Base-by-base conservation (phyloP, 2,113 vertebrate species). In the Dicerorhinus sumatrensis region DNA sequence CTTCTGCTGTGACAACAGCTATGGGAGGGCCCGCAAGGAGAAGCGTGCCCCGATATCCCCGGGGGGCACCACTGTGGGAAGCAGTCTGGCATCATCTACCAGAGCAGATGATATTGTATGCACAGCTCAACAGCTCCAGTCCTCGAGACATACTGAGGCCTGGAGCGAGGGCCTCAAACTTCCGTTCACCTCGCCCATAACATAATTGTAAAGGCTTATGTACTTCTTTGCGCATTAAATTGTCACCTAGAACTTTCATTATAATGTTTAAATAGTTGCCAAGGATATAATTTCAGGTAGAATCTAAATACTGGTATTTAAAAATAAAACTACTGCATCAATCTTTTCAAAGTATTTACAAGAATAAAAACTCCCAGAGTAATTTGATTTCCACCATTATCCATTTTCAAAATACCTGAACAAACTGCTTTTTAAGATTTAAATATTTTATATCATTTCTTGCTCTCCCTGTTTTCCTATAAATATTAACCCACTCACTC, bases 101-200 rank as follows among this genome's bases (percentile, higher is more conserved):
- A 11, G 2, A 16, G 18, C 0, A 16, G 11, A 27, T 9, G 27
- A 12, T 0, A 2, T 2, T 0, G 3, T 4, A 2, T 14, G 16
- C n/a, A 3, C 1, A 3, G 62, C 10, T 14, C 39, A 14, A 9
- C 63, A 33, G 23, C n/a, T 8, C 14, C 39, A 14, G 1, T 16
- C 9, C 17, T 4, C 5, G 42, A 4, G 12, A 5, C 3, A 3
- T 2, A 27, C 6, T 0, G 2, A 33, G 48, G 20, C 17, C 17
- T 4, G 3, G 18, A 73, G 7, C 23, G 63, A 73, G 2, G 3
- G 42, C 14, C 12, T 67, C 31, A 42, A 31, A 6, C 6, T 16
- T 58, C 33, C 17, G 16, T 60, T 60, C 17, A 36, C 6, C 3
- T 0, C 8, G 42, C 65, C 25, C 23, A 8, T 8, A 56, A 18